Conservation (phyloP, 2,113 vertebrate genomes). For the Alligator sinensis region DNA sequence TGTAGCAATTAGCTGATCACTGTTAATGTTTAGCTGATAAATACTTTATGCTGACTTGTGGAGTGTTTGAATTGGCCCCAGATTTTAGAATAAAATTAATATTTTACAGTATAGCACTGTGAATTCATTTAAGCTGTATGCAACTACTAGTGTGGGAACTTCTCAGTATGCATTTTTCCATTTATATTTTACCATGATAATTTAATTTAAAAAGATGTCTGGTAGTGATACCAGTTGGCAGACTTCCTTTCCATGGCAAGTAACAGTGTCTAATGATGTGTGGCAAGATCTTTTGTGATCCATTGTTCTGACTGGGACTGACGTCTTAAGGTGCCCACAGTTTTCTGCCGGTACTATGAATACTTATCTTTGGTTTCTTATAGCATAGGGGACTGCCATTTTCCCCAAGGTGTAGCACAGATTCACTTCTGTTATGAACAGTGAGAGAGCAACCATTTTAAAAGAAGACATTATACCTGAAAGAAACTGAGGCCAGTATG, state of each 20-base stretch:
- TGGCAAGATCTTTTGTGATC: neutral
- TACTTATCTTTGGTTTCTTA: neutral
- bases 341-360: neutral
- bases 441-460: neutral
- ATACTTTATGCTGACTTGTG: neutral
- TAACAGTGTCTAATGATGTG: too few species aligned
- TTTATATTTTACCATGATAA: neutral
- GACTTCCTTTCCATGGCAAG: neutral
- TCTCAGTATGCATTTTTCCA: neutral
- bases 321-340: neutral
- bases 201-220: neutral
- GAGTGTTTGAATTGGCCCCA: neutral
- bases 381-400: neutral
- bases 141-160: neutral
- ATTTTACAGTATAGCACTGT: neutral
- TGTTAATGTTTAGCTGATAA: neutral
- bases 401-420: neutral
- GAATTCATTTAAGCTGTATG: neutral
- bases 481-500: neutral
- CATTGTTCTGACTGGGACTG: neutral
- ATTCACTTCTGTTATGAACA: neutral
- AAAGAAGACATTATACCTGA: neutral
- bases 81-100: neutral
- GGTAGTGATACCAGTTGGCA: neutral
- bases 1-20: neutral